Evolutionary conservation across 2,797 vertebrate genomes (phyloP).

Genomic region (Peromyscus nudipes): DNA sequence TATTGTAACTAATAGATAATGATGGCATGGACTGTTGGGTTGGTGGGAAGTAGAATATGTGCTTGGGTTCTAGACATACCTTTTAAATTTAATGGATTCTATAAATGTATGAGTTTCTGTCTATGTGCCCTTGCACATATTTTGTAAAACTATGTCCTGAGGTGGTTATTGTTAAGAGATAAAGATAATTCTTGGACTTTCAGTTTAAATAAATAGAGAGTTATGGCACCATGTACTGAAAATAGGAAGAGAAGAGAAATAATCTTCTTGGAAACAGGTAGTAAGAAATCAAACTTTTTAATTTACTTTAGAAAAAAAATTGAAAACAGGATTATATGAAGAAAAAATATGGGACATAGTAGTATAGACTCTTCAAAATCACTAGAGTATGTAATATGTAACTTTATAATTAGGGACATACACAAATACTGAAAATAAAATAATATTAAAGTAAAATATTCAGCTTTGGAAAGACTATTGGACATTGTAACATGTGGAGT

Average conservation of each 20-base stretch:
- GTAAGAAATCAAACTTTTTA: background rate
- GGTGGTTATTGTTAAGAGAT: background rate
- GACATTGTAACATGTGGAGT: background rate
- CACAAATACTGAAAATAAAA: background rate
- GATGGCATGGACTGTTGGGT: background rate
- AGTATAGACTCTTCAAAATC: background rate
- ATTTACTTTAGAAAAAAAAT: background rate
- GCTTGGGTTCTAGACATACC: background rate
- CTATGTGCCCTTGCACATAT: accelerated
- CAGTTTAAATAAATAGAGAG: background rate
- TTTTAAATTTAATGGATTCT: background rate
- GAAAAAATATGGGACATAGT: background rate
- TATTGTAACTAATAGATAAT: background rate
- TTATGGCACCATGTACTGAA: background rate
- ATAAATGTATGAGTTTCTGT: background rate
- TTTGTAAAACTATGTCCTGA: background rate
- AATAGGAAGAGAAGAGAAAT: background rate
- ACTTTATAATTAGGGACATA: background rate
- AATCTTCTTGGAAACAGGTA: background rate
- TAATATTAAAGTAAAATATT: background rate
- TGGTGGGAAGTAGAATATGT: background rate
- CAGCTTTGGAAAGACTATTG: background rate
- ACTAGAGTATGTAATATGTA: background rate
- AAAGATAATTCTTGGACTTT: background rate
- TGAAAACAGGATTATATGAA: background rate